phyloP scores from a whole-genome alignment of 2,797 vertebrate species.

The Australoheros facetus region DNA sequence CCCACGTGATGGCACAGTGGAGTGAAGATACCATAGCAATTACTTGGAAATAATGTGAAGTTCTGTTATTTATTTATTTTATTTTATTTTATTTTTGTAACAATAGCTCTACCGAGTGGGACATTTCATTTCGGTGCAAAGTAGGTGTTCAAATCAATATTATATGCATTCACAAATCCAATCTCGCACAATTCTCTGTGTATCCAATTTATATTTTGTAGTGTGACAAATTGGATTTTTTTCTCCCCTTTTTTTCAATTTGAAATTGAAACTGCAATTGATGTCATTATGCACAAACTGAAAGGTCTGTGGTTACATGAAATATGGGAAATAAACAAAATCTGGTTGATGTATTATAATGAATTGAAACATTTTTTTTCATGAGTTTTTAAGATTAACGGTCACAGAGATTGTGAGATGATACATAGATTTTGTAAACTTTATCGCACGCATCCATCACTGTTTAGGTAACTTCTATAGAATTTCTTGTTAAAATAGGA shows the following conservation, averaged over 20 bases:
- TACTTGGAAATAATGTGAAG: slow-evolving; percentile 13
- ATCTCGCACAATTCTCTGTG: slow-evolving; percentile 5
- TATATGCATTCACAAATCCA: slow-evolving; percentile 28
- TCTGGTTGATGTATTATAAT: neutral
- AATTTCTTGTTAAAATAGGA: slow-evolving; percentile 13
- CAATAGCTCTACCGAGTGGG: neutral
- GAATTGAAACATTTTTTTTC: neutral
- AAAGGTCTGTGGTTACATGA: neutral
- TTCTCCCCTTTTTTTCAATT: slow-evolving; percentile 5
- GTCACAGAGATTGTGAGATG: neutral
- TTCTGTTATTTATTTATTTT: neutral
- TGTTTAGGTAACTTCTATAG: neutral
- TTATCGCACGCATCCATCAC: neutral
- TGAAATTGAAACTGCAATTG: slow-evolving; percentile 23
- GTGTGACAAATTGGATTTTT: slow-evolving; percentile 10
- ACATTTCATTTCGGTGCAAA: slow-evolving; percentile 21
- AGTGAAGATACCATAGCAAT: slow-evolving; percentile 12
- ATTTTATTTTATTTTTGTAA: neutral
- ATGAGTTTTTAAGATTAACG: neutral
- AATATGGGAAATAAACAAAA: neutral
- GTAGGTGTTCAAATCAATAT: slow-evolving; percentile 35
- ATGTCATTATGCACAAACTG: neutral
- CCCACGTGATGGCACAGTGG: slow-evolving; percentile 16
- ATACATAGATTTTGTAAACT: neutral
- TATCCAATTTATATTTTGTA: slow-evolving; percentile 27